Base-by-base conservation (phyloP, 2,888 invertebrate genomes). In the Heliothis peltigera region DNA sequence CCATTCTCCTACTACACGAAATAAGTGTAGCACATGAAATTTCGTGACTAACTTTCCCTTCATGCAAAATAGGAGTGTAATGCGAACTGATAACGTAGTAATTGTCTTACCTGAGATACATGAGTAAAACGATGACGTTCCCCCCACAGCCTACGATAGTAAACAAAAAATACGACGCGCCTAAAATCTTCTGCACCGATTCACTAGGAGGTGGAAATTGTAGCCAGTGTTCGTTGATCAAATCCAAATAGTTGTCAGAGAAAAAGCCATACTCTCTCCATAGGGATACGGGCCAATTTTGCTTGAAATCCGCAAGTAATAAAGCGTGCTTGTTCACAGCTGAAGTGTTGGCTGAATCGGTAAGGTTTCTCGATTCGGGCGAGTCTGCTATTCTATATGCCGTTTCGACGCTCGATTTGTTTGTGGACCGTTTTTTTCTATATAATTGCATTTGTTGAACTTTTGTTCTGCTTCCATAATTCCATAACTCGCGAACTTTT, bases 171-270 rank as follows among this genome's bases (percentile, higher is more conserved):
- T 97, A 97, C 55, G 97, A 80, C 17, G 92, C 87, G 2, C 96
- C 97, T 80, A 97, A 90, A 4, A 93, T 84, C 83, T 95, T 96
- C 87, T 97, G 97, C 51, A 95, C 89, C 22, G 86, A 81, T 52
- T 94, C 92, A 42, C 91, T 87, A 0, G 97, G 97, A 2, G 97
- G 97, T 22, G 95, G 94, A 85, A 96, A 97, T 77, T 95, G 90
- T 73, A 97, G 89, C 97, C 98, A 98, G 86, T 97, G 97, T 1
- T 95, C 92, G 89, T 97, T 97, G 69, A 97, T 96, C 69, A 95
- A 87, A 62, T 93, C 84, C 79, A 96, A 82, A 80, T 95, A 96
- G 66, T 95, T 95, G 43, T 96, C 96, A 4, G 92, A 89, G 84
- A 96, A 96, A 83, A 94, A 95, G 21, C 96, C 96, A 65, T 90